Evolutionary conservation across 1,140 invertebrate genomes (phyloP).

Genomic region (Charaxes varanes): DNA sequence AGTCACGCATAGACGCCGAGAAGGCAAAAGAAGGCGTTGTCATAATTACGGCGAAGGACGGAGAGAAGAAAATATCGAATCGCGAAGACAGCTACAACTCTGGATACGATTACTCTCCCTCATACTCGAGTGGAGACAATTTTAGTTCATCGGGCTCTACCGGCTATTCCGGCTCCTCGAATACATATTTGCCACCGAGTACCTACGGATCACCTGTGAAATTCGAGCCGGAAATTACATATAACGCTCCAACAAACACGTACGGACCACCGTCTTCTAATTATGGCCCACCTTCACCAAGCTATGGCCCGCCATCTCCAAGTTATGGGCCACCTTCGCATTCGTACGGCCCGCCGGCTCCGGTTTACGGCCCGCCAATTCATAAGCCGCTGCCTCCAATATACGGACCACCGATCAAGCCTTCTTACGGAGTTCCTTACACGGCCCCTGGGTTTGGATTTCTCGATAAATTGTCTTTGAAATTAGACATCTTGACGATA

Average conservation of each 20-base stretch:
- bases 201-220: slow-evolving; percentile 48
- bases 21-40: slow-evolving; percentile 63
- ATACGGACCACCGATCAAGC: slow-evolving; percentile 71
- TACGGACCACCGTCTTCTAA: slow-evolving; percentile 59
- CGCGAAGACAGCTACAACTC: slow-evolving; percentile 54
- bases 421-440: slow-evolving; percentile 67
- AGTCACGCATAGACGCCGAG: slow-evolving; percentile 60
- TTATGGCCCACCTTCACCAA: slow-evolving; percentile 62
- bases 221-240: slow-evolving; percentile 45
- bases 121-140: slow-evolving; percentile 37
- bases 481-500: slow-evolving; percentile 82
- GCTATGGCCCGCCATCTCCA: slow-evolving; percentile 64
- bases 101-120: slow-evolving; percentile 56
- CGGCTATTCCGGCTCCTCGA: slow-evolving; percentile 32
- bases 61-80: slow-evolving; percentile 59
- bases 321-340: slow-evolving; percentile 54
- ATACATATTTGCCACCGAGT: slow-evolving; percentile 44
- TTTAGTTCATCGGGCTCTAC: slow-evolving; percentile 44
- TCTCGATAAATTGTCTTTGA: slow-evolving; percentile 77
- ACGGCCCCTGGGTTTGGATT: slow-evolving; percentile 70
- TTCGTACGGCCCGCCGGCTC: slow-evolving; percentile 37
- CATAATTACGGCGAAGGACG: slow-evolving; percentile 64
- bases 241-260: slow-evolving; percentile 57
- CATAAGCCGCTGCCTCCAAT: slow-evolving; percentile 45
- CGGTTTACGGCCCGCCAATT: slow-evolving; percentile 52